Evolutionary conservation across 2,797 vertebrate species (phyloP).

Genomic region (Phalanger gymnotis): DNA sequence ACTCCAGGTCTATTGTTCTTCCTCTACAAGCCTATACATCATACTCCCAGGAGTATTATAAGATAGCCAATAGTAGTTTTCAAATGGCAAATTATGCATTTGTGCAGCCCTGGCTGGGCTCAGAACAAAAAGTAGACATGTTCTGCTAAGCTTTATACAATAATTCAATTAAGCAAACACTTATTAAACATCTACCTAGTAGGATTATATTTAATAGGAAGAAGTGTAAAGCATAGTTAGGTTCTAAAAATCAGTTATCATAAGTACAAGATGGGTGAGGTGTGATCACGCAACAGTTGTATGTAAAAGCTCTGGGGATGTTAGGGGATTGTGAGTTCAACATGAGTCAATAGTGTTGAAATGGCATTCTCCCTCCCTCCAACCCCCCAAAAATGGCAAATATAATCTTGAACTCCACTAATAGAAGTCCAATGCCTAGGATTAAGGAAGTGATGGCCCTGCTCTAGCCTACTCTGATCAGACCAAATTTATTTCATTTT

Average conservation of each 20-base stretch:
- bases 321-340: background rate
- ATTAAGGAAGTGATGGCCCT: background rate
- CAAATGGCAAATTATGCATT: constrained; percentile 24
- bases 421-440: background rate
- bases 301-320: background rate
- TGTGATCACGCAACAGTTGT: background rate
- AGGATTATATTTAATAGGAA: background rate
- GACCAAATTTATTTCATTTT: constrained; percentile 14
- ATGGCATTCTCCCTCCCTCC: background rate
- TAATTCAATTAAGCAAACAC: background rate
- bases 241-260: background rate
- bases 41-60: background rate
- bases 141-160: background rate
- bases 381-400: background rate
- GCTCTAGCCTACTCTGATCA: background rate
- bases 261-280: background rate
- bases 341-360: background rate
- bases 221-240: background rate
- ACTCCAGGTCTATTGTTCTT: background rate
- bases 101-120: background rate
- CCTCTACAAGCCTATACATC: background rate
- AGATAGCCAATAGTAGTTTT: background rate
- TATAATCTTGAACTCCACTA: background rate
- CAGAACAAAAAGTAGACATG: background rate
- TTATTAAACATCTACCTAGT: background rate